phyloP scores from a whole-genome alignment of 2,888 invertebrate genomes.

The Podotricha telesiphe region DNA sequence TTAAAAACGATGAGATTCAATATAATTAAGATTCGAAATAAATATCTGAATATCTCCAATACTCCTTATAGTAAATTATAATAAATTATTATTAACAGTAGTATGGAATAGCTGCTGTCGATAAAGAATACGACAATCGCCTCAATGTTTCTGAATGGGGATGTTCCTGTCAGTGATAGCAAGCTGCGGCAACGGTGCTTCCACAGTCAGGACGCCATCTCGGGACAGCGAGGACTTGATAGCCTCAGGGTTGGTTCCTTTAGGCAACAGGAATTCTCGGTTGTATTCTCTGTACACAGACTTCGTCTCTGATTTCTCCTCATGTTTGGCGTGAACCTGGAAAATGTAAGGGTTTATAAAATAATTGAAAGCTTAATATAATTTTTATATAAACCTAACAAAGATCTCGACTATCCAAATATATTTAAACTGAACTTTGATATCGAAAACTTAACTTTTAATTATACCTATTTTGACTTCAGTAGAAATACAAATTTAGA shows the following conservation, averaged over 20 bases:
- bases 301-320: slow-evolving; percentile 98
- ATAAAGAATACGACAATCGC: slow-evolving; percentile 51
- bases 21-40: slow-evolving; percentile 70
- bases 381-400: too few species aligned
- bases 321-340: slow-evolving; percentile 98
- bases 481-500: background rate
- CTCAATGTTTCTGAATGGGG: slow-evolving; percentile 88
- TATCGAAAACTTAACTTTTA: too few species aligned
- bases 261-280: slow-evolving; percentile 97
- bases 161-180: slow-evolving; percentile 91
- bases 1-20: slow-evolving; percentile 76
- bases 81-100: slow-evolving; percentile 82
- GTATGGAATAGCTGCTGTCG: slow-evolving; percentile 80
- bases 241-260: slow-evolving; percentile 97
- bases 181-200: slow-evolving; percentile 96
- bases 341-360: slow-evolving; percentile 53
- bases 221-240: slow-evolving; percentile 98
- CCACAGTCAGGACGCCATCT: slow-evolving; percentile 98
- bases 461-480: too few species aligned
- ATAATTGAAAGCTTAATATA: too few species aligned
- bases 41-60: slow-evolving; percentile 72
- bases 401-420: too few species aligned
- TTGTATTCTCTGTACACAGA: slow-evolving; percentile 99
- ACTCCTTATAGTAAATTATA: slow-evolving; percentile 76
- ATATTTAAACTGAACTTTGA: too few species aligned